These are phyloP conservation scores for Drosophila kepulauana DNA, from an alignment of 1,140 invertebrate species.

Conservation along the genomic window DNA sequence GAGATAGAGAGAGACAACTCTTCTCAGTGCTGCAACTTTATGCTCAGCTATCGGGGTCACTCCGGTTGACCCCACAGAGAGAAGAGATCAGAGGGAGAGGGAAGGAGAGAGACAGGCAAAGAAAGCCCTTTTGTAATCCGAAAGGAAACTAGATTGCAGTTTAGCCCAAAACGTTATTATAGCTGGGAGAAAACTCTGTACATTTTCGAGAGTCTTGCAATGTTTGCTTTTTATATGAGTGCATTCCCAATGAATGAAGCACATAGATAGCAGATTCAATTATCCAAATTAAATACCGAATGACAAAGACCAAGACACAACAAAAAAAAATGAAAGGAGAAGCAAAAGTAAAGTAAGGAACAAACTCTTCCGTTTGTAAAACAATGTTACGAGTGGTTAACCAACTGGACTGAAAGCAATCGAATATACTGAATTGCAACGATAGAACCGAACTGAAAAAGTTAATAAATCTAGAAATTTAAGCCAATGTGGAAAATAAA, in stretches of 20 bases:
- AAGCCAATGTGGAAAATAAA: too few species aligned
- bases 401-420: background rate
- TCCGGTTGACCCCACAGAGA: conserved; percentile 1
- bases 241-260: conserved; percentile 3
- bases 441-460: too few species aligned
- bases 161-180: conserved; percentile 13
- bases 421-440: too few species aligned
- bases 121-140: conserved; percentile 4
- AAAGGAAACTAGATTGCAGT: conserved; percentile 29
- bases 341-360: too few species aligned
- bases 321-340: background rate
- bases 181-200: background rate
- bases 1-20: background rate
- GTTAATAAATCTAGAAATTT: too few species aligned
- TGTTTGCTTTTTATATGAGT: conserved; percentile 10
- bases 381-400: background rate
- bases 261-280: conserved; percentile 10
- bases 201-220: conserved; percentile 1
- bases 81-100: background rate
- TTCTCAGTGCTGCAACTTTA: conserved; percentile 9
- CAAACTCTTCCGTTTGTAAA: background rate
- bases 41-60: conserved; percentile 12
- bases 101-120: background rate
- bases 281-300: conserved; percentile 12
- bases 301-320: background rate